phyloP scores from a whole-genome alignment of 2,113 vertebrate species.

The Engraulis encrasicolus region DNA sequence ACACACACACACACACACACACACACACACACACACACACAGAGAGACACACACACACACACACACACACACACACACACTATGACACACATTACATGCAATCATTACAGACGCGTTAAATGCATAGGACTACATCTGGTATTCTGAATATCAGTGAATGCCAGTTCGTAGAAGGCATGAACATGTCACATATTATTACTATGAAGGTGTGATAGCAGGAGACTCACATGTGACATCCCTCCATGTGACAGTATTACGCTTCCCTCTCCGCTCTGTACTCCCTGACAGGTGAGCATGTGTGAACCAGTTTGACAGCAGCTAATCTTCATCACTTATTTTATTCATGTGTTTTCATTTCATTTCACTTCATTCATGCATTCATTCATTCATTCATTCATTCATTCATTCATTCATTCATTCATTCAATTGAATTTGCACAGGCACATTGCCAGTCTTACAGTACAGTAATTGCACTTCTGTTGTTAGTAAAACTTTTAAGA shows the following conservation, averaged over 20 bases:
- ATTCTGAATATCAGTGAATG: neutral
- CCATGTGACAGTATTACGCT: neutral
- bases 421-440: too few species aligned
- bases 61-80: neutral
- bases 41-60: neutral
- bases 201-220: neutral
- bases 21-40: constrained; percentile 3
- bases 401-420: too few species aligned
- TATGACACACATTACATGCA: too few species aligned
- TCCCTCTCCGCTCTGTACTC: too few species aligned
- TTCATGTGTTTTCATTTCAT: too few species aligned
- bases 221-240: neutral
- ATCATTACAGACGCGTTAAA: neutral
- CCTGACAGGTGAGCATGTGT: too few species aligned
- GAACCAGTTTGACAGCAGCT: too few species aligned
- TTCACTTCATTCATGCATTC: too few species aligned
- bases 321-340: too few species aligned
- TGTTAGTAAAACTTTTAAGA: too few species aligned
- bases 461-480: too few species aligned
- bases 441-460: neutral
- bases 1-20: neutral
- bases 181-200: neutral
- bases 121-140: neutral
- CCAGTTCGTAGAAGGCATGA: neutral
- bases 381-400: too few species aligned